Evolutionary conservation across 2,888 invertebrate genomes (phyloP).

Genomic region (Octonoba sinensis): DNA sequence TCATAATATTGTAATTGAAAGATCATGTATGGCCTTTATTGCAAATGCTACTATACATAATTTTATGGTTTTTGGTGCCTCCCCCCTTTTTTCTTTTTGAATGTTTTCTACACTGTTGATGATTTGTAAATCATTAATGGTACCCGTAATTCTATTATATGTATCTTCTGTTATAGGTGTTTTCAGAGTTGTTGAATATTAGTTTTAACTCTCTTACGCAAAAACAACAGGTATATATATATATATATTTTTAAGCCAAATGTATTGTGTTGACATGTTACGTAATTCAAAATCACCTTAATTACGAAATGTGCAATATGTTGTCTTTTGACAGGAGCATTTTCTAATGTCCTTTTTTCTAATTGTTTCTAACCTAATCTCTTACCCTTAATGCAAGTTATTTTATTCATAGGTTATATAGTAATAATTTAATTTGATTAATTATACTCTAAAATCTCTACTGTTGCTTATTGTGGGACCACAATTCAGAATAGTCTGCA

Average conservation of each 20-base stretch:
- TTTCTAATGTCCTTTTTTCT: background rate
- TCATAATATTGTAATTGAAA: too few relatives aligned
- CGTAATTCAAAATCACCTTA: too few relatives aligned
- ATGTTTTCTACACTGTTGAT: background rate
- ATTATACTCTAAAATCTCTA: too few relatives aligned
- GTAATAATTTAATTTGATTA: too few relatives aligned
- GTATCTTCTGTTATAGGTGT: conserved; percentile 14
- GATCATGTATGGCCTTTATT: too few relatives aligned
- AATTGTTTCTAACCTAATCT: background rate
- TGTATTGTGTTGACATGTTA: background rate
- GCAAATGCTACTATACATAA: too few relatives aligned
- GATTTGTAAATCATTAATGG: background rate
- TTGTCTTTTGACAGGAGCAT: background rate
- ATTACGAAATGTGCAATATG: too few relatives aligned
- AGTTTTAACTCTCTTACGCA: conserved; percentile 39
- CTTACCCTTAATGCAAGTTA: background rate
- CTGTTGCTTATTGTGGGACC: too few relatives aligned
- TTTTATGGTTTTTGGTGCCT: too few relatives aligned
- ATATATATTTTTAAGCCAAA: background rate
- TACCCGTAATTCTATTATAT: background rate
- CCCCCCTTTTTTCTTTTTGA: too few relatives aligned
- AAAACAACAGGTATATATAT: conserved; percentile 23
- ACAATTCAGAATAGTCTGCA: too few relatives aligned
- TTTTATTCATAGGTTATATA: background rate
- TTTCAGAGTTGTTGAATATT: conserved; percentile 28